Evolutionary conservation across 2,888 invertebrate species (phyloP).

Genomic region (Lochmaea capreae): DNA sequence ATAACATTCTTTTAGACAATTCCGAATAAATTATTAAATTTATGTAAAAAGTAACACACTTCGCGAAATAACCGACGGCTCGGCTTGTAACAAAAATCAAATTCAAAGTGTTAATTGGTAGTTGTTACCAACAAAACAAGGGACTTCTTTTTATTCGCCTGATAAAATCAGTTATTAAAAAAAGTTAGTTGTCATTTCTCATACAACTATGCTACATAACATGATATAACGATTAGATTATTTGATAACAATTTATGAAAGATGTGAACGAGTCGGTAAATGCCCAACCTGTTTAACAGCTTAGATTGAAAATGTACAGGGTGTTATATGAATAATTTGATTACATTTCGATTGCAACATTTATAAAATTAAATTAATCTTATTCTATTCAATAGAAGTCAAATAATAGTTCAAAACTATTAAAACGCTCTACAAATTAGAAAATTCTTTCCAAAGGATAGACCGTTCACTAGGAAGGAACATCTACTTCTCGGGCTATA

Average conservation of each 20-base stretch:
- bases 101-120: conserved; percentile 30
- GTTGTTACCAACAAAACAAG: conserved; percentile 24
- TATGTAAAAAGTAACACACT: too few species aligned
- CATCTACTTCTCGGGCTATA: too few species aligned
- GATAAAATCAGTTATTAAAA: conserved; percentile 33
- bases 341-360: too few species aligned
- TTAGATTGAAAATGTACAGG: conserved; percentile 11
- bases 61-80: too few species aligned
- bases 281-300: conserved; percentile 5
- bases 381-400: too few species aligned
- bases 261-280: conserved; percentile 24
- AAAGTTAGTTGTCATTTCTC: conserved; percentile 36
- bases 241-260: conserved; percentile 29
- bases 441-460: too few species aligned
- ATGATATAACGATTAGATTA: conserved; percentile 33
- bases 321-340: neutral
- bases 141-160: conserved; percentile 25
- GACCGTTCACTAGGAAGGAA: too few species aligned
- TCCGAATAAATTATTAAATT: too few species aligned
- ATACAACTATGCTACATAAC: conserved; percentile 33
- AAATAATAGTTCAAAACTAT: too few species aligned
- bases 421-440: too few species aligned
- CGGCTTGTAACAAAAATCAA: neutral
- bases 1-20: too few species aligned
- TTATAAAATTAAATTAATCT: too few species aligned